Conservation (phyloP, 2,113 vertebrate species). For the Erythrolamprus reginae region DNA sequence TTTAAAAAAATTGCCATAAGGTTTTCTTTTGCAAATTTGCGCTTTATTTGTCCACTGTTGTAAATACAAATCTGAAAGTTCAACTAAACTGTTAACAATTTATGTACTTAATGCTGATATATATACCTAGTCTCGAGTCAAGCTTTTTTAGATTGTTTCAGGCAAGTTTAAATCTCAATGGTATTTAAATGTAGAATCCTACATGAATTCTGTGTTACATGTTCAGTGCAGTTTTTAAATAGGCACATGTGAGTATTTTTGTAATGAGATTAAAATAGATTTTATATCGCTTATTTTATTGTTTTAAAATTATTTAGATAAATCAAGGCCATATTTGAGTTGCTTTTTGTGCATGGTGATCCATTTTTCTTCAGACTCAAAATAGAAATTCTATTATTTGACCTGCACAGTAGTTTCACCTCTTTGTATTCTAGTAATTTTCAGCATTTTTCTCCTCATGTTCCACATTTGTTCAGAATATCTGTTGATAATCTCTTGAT, state of each 20-base stretch:
- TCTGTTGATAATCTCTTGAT: slow-evolving; percentile 13
- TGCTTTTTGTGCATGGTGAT: background rate
- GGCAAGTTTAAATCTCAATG: background rate
- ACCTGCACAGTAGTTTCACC: slow-evolving; percentile 25
- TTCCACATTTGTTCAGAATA: background rate
- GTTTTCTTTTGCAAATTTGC: background rate
- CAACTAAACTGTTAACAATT: background rate
- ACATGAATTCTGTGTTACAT: background rate
- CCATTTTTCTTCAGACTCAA: slow-evolving; percentile 19
- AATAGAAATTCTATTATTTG: slow-evolving; percentile 27
- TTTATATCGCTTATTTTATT: slow-evolving; percentile 34
- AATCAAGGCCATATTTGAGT: slow-evolving; percentile 31
- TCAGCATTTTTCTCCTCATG: background rate
- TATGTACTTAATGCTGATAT: background rate
- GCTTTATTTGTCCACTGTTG: background rate
- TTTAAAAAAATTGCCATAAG: background rate
- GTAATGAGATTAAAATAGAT: background rate
- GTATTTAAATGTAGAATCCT: background rate
- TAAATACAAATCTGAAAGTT: background rate
- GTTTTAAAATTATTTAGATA: background rate
- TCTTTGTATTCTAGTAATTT: background rate
- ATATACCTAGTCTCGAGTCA: background rate
- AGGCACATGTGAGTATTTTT: background rate
- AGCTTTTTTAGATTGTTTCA: background rate
- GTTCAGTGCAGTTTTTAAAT: background rate